phyloP scores from a whole-genome alignment of 2,888 invertebrate genomes.

The Mongoloraphidia duomilia region DNA sequence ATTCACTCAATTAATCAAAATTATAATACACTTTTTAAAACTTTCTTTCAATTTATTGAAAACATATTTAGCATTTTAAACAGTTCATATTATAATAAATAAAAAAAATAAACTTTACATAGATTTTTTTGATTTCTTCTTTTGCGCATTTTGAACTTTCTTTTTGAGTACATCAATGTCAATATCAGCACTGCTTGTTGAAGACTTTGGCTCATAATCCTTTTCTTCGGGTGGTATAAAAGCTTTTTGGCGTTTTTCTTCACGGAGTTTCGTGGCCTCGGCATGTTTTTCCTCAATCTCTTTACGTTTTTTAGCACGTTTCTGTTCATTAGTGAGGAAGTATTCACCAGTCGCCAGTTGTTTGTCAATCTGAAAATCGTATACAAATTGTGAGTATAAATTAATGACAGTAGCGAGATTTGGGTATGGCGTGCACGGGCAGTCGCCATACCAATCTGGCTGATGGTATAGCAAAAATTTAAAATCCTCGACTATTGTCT shows the following conservation, averaged over 20 bases:
- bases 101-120: no score
- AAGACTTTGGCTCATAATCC: constrained; percentile 17
- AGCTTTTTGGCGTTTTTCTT: constrained; percentile 63
- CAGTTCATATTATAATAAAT: no score
- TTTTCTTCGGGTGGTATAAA: constrained; percentile 69
- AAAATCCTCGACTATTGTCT: no score
- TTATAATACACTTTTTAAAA: no score
- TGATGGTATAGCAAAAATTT: no score
- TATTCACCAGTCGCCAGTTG: constrained; percentile 92
- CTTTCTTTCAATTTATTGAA: no score
- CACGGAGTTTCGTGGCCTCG: constrained; percentile 53
- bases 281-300: constrained; percentile 67
- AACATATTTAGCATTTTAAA: no score
- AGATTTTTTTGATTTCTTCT: constrained; percentile 27
- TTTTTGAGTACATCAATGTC: constrained; percentile 59
- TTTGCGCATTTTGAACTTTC: constrained; percentile 56
- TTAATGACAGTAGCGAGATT: no score
- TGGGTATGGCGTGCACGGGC: no score
- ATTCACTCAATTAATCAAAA: no score
- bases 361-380: constrained; percentile 50
- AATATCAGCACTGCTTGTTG: constrained; percentile 28
- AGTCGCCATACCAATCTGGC: no score
- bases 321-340: constrained; percentile 80
- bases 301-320: constrained; percentile 51
- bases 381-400: background rate